Percentiles rank a stretch among this genome's conserved stretches.
Conservation (phyloP, 2,888 invertebrate genomes). For the Eurytoma adleriae region DNA sequence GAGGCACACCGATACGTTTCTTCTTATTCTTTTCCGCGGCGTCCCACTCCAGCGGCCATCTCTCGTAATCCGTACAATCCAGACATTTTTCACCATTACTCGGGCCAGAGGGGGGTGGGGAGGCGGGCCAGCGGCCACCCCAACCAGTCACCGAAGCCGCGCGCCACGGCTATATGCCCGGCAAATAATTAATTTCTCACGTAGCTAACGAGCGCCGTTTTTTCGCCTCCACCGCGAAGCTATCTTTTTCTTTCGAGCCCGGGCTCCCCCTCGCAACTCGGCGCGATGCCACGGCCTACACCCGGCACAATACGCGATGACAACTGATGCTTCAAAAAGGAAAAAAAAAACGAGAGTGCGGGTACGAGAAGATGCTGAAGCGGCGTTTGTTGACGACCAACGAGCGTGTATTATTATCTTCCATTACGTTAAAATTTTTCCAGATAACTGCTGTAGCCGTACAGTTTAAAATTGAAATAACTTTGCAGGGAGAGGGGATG, state of each 20-base stretch:
- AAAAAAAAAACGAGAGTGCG: neutral
- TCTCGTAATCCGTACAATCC: conserved; percentile 74
- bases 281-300: neutral
- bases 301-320: conserved; percentile 67
- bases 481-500: neutral
- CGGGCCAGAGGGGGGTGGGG: conserved; percentile 44
- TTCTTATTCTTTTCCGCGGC: conserved; percentile 73
- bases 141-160: conserved; percentile 61
- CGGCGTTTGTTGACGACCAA: neutral
- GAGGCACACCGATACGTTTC: conserved; percentile 76
- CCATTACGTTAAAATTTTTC: neutral
- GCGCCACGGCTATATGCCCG: conserved; percentile 59
- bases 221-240: conserved; percentile 55
- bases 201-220: conserved; percentile 74
- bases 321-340: conserved; percentile 65
- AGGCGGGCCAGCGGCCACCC: conserved; percentile 47
- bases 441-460: neutral
- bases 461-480: conserved; percentile 3
- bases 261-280: neutral
- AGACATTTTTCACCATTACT: conserved; percentile 76
- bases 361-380: conserved; percentile 27
- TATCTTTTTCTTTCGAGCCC: conserved; percentile 44
- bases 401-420: neutral
- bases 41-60: conserved; percentile 62
- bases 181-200: conserved; percentile 76